phyloP scores from a whole-genome alignment of 2,888 invertebrate species.

The Drosophila recens region DNA sequence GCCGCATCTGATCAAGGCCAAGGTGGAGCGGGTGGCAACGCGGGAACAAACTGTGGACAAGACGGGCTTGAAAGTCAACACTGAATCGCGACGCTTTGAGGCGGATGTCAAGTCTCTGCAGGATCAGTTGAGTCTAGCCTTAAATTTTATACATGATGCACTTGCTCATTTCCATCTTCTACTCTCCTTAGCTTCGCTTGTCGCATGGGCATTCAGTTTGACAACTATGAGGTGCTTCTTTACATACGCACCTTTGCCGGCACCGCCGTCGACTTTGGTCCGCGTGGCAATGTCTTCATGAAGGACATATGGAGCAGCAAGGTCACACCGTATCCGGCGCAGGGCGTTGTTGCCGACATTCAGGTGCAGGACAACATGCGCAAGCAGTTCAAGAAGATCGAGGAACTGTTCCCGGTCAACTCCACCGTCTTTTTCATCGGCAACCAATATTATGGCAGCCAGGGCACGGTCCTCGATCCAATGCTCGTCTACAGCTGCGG shows the following conservation, averaged over 20 bases:
- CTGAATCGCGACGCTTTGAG: slow-evolving; percentile 69
- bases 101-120: slow-evolving; percentile 66
- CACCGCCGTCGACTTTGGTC: slow-evolving; percentile 87
- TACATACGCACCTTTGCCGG: slow-evolving; percentile 91
- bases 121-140: slow-evolving; percentile 78
- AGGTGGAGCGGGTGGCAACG: slow-evolving; percentile 86
- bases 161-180: neutral
- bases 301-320: slow-evolving; percentile 90
- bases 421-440: slow-evolving; percentile 91
- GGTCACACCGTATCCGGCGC: slow-evolving; percentile 88
- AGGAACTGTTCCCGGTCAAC: slow-evolving; percentile 89
- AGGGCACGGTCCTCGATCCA: slow-evolving; percentile 89
- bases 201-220: slow-evolving; percentile 92
- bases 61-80: slow-evolving; percentile 57
- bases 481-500: slow-evolving; percentile 80
- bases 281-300: slow-evolving; percentile 88
- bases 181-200: slow-evolving; percentile 69
- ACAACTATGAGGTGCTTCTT: slow-evolving; percentile 88
- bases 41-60: slow-evolving; percentile 83
- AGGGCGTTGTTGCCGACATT: slow-evolving; percentile 78
- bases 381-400: slow-evolving; percentile 81
- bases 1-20: slow-evolving; percentile 96
- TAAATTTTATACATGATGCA: neutral
- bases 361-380: slow-evolving; percentile 82
- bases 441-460: slow-evolving; percentile 92